phyloP scores from a whole-genome alignment of 2,888 invertebrate genomes.

The Electrophaes corylata region DNA sequence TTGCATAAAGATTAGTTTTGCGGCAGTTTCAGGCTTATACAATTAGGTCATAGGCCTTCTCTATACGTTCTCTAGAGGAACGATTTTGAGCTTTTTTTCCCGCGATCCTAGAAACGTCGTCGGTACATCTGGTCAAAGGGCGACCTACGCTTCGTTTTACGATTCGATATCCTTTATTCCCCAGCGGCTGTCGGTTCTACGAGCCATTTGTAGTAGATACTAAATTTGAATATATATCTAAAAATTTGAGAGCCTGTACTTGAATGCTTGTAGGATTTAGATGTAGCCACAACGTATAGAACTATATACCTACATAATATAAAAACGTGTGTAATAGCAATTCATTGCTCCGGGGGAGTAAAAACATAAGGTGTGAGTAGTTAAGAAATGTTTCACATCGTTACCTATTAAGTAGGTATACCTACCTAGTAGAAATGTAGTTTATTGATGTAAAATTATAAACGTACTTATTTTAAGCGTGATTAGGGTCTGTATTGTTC shows the following conservation, averaged over 20 bases:
- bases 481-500: not conserved
- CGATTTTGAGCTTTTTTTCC: too few relatives aligned
- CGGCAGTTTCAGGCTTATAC: too few relatives aligned
- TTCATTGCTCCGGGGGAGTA: constrained; percentile 67
- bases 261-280: constrained; percentile 1
- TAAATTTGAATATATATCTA: too few relatives aligned
- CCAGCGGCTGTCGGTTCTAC: too few relatives aligned
- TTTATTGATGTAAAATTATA: not conserved
- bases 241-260: not conserved
- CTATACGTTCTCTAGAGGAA: too few relatives aligned
- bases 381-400: not conserved
- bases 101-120: too few relatives aligned
- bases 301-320: not conserved
- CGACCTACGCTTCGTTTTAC: too few relatives aligned
- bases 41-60: too few relatives aligned
- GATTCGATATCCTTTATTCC: too few relatives aligned
- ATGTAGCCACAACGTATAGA: constrained; percentile 7
- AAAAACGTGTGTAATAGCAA: constrained; percentile 48
- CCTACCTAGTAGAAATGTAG: not conserved
- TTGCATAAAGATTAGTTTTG: too few relatives aligned
- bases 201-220: not conserved
- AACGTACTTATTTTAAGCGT: not conserved
- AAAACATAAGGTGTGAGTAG: constrained; percentile 45
- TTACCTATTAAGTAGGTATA: not conserved
- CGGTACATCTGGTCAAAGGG: too few relatives aligned